Base-by-base conservation (phyloP, 2,888 invertebrate species). In the Cerastis leucographa region DNA sequence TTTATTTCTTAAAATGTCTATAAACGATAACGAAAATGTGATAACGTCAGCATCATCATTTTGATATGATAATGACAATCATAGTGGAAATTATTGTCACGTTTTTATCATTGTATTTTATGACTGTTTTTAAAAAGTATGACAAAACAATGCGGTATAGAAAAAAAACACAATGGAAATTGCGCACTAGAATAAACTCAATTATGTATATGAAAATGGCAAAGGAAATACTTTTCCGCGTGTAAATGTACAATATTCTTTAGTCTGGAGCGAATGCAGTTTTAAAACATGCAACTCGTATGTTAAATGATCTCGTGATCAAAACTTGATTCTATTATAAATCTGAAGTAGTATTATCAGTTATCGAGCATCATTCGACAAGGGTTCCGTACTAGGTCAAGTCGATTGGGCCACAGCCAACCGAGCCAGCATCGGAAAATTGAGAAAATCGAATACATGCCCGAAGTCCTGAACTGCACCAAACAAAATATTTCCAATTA, bases 381-480 rank as follows among this genome's bases (percentile, higher is more conserved):
- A 76, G 79, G 64, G 84, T 85, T 68, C 66, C 59, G 51, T 75
- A 80, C 72, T 87, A 84, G 86, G 84, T 87, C 86, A 86, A 87
- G 86, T 71, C 49, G 68, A 54, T 84, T 87, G 86, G 88, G 81
- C 74, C 25, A 19, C 14, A 22, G 78, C 87, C 87, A 87, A 87
- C 62, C 70, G 69, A 70, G n/a, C 29, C 42, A 62, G 49, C 71
- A 70, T 62, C 25, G 19, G 25, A 54, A 74, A 75, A 75, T 68
- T 51, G 66, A 76, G n/a, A 79, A 83, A 74, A 76, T 17, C 61
- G n/a, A 66, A 85, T 49, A 56, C 49, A 56, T n/a, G 51, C 8
- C 14, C 44, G 14, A 68, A 71, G 35, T 49, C 19, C 56, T n/a
- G 1, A 64, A 66, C 25, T 54, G 65, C 85, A 81, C n/a, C 44